Conservation (phyloP, 2,888 invertebrate genomes). For the Gonocerus acuteangulatus region DNA sequence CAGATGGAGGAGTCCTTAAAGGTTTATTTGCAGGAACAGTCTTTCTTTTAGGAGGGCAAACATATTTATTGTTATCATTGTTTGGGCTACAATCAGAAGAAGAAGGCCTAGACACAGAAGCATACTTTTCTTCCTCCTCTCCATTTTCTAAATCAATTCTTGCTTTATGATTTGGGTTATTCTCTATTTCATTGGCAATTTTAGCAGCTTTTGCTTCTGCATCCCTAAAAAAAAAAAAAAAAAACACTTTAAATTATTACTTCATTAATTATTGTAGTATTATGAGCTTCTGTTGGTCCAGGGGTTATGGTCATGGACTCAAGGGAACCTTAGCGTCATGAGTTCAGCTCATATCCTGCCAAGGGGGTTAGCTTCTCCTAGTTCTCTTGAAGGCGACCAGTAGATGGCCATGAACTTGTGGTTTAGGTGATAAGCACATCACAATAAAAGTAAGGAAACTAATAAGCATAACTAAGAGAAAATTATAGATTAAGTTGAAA, state of each 20-base stretch:
- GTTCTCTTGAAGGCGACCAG: too few relatives aligned
- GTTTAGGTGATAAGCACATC: too few relatives aligned
- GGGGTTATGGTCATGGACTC: too few relatives aligned
- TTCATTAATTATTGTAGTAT: too few relatives aligned
- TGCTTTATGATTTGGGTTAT: slow-evolving; percentile 69
- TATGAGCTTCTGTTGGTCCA: too few relatives aligned
- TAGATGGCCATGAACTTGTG: too few relatives aligned
- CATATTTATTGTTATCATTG: slow-evolving; percentile 46
- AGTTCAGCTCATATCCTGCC: too few relatives aligned
- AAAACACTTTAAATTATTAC: background rate
- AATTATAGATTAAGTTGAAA: too few relatives aligned
- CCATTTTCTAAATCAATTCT: slow-evolving; percentile 87
- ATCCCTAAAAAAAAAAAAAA: slow-evolving; percentile 39
- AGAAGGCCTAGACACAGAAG: slow-evolving; percentile 58
- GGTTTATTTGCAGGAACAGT: slow-evolving; percentile 30
- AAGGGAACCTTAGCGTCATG: too few relatives aligned
- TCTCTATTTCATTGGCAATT: slow-evolving; percentile 89
- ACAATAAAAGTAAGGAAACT: too few relatives aligned
- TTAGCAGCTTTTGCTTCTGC: slow-evolving; percentile 74
- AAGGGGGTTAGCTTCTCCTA: too few relatives aligned
- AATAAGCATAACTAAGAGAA: too few relatives aligned
- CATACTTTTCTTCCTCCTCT: slow-evolving; percentile 77
- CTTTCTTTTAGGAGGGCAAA: slow-evolving; percentile 73
- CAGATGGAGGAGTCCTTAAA: slow-evolving; percentile 25
- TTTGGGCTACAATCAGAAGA: slow-evolving; percentile 38